Percentiles rank a stretch among this genome's conserved stretches.
Conservation (phyloP, 35 echinoderm and acorn worm genomes). For the Apostichopus californicus region DNA sequence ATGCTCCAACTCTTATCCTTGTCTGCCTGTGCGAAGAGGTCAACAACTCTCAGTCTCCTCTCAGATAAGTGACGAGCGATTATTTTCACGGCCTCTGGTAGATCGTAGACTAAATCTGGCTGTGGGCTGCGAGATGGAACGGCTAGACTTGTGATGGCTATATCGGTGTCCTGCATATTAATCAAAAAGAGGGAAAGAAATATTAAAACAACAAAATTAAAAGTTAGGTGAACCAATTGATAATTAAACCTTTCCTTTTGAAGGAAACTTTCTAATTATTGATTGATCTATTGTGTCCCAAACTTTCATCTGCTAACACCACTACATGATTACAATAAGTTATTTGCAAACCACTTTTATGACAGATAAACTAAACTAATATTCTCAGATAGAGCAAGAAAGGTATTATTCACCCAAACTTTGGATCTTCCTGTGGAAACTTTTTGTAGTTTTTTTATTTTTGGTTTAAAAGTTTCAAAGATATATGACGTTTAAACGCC, state of each 20-base stretch:
- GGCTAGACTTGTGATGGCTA: background rate
- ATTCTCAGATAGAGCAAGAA: no score
- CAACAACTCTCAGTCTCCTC: slow-evolving; percentile 73
- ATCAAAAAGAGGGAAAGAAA: background rate
- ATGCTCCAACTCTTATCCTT: slow-evolving; percentile 98
- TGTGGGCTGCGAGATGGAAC: background rate
- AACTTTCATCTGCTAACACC: no score
- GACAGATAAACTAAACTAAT: no score
- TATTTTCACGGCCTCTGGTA: slow-evolving; percentile 74
- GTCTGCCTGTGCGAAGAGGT: slow-evolving; percentile 88
- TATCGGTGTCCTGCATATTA: background rate
- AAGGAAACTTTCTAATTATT: no score
- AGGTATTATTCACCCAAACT: no score
- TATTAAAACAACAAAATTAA: background rate
- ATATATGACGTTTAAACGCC: no score
- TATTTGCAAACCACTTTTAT: no score
- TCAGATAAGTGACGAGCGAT: slow-evolving; percentile 68
- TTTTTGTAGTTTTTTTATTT: no score
- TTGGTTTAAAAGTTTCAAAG: no score
- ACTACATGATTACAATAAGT: no score
- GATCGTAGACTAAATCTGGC: slow-evolving; percentile 28
- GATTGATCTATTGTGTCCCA: no score
- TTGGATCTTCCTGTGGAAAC: no score
- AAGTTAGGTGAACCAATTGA: background rate
- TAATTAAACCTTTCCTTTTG: background rate